These are phyloP conservation scores for Ennomos quercinarius DNA, from an alignment of 2,888 invertebrate genomes.

Conservation along the genomic window DNA sequence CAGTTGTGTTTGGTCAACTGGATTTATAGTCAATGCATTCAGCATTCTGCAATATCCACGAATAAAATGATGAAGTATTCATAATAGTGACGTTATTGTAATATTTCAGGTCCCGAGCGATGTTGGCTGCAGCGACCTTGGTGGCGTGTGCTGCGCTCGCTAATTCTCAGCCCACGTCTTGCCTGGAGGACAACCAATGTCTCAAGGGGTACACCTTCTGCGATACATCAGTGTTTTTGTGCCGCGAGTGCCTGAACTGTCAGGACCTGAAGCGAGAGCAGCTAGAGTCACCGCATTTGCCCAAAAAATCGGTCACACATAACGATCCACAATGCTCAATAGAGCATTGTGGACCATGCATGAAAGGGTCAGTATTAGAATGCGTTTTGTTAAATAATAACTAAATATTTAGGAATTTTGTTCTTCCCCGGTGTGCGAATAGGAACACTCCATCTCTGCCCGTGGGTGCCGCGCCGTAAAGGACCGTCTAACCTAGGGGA, in stretches of 20 bases:
- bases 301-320: no score
- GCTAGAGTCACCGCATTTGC: slow-evolving; percentile 39
- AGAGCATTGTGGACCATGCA: slow-evolving; percentile 62
- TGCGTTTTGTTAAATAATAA: no score
- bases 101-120: slow-evolving; percentile 8
- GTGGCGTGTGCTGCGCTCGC: slow-evolving; percentile 28
- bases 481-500: no score
- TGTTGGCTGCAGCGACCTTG: slow-evolving; percentile 17
- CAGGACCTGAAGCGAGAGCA: slow-evolving; percentile 58
- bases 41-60: no score
- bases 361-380: slow-evolving; percentile 36
- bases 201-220: slow-evolving; percentile 53
- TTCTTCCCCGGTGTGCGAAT: no score
- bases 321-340: no score
- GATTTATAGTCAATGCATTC: no score
- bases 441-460: no score
- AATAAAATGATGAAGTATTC: no score
- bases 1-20: no score
- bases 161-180: slow-evolving; percentile 44
- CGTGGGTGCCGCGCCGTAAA: no score
- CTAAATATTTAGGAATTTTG: no score
- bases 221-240: slow-evolving; percentile 46
- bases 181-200: slow-evolving; percentile 56
- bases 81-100: not conserved
- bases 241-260: slow-evolving; percentile 62